Evolutionary conservation across 2,113 vertebrate species (phyloP), one percentile per base, ranked within the genome.

Genomic region (Typhlomys cinereus): DNA sequence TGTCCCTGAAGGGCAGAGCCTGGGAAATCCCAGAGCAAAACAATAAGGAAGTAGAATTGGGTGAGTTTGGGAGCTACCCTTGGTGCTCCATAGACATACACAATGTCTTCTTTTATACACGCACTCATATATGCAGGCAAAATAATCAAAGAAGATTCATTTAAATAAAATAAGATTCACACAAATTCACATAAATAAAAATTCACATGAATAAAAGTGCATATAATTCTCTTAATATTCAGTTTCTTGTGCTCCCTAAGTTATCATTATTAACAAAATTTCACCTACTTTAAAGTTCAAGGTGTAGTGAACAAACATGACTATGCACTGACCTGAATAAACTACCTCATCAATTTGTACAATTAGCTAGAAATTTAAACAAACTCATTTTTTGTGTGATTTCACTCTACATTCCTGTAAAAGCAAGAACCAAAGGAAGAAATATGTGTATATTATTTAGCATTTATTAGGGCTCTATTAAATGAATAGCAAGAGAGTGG

Each of bases 1-100:
- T n/a, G n/a, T n/a, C n/a, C n/a, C n/a, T n/a, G 29, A 85, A 86
- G 46, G 91, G 41, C 78, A 41, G 90, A 90, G 15, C 11, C 36
- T 90, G 23, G 17, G 39, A 1, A 73, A 66, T 74, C n/a, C n/a
- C n/a, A n/a, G n/a, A n/a, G n/a, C n/a, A n/a, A n/a, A n/a, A n/a
- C n/a, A n/a, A n/a, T n/a, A n/a, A n/a, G n/a, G n/a, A n/a, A n/a
- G n/a, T n/a, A n/a, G n/a, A n/a, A n/a, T n/a, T n/a, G n/a, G n/a
- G n/a, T n/a, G n/a, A n/a, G n/a, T n/a, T n/a, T n/a, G n/a, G n/a
- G n/a, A n/a, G n/a, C n/a, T n/a, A n/a, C n/a, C n/a, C n/a, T n/a
- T n/a, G n/a, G n/a, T n/a, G n/a, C n/a, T n/a, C n/a, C n/a, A n/a
- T n/a, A n/a, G n/a, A n/a, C n/a, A n/a, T n/a, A n/a, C n/a, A n/a